Evolutionary conservation across 1,140 invertebrate species (phyloP), one percentile per base, ranked within the genome.

Genomic region (Temnothorax nylanderi): DNA sequence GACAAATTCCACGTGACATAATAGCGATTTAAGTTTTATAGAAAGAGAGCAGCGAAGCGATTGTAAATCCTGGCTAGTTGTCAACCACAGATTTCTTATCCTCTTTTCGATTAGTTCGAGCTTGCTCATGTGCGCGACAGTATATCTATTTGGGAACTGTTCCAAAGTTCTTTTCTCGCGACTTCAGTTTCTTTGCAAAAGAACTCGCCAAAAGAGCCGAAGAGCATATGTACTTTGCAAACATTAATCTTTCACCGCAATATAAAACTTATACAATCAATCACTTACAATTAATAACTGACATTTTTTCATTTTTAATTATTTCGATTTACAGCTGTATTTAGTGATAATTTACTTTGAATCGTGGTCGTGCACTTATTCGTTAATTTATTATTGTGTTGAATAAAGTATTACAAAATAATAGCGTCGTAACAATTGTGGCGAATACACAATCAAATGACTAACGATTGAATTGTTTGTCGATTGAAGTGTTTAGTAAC

Each of bases 401-500:
- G 32, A 7, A 64, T 56, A 44, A 18, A 58, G n/a, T 49, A 47
- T 7, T 71, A 11, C 10, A 6, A 26, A 37, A 11, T 71, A 21
- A 64, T 54, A 58, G n/a, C 2, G 5, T 0, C 37, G n/a, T 32
- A 37, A 69, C 16, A 56, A 49, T 49, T 58, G 49, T 1, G 49
- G 37, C 16, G 2, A 64, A 32, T 16, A n/a, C 18, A 49, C 18
- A 49, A 62, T 62, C 1, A 41, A 58, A 47, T 51, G 18, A 65
- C 21, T 64, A 54, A 85, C 13, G 11, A n/a, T 78, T 77, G 32
- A 8, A 77, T 44, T 85, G 44, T 67, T 94, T 93, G 26, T 92
- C 51, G 16, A 54, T 54, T 54, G 18, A 54, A 97, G 97, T 96
- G 96, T 90, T 90, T 97, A 37, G 96, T 97, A 85, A 96, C 97